phyloP scores from a whole-genome alignment of 2,888 invertebrate genomes.

The Eutolmus rufibarbis region DNA sequence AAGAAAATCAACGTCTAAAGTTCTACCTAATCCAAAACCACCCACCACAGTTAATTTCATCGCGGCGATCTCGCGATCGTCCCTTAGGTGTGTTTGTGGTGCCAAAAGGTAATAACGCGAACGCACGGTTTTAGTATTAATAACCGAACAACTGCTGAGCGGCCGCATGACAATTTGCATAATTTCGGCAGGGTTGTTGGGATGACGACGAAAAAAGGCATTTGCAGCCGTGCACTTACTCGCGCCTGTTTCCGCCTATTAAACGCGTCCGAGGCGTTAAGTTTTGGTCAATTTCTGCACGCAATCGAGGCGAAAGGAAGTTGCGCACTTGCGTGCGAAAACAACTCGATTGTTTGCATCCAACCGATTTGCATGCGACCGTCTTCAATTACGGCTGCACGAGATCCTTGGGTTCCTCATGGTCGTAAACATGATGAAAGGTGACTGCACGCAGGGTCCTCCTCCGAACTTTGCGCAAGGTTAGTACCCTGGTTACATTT shows the following conservation, averaged over 20 bases:
- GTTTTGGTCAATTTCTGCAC: conserved; percentile 10
- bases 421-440: not conserved
- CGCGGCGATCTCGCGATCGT: not conserved
- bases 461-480: not conserved
- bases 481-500: not conserved
- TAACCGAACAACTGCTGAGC: not conserved
- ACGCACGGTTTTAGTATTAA: not conserved
- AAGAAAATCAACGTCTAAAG: not conserved
- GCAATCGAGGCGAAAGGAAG: not conserved
- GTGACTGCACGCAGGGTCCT: not conserved
- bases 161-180: conserved; percentile 24
- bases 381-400: not conserved
- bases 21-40: not conserved
- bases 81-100: not conserved
- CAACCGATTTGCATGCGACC: conserved; percentile 1
- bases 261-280: conserved; percentile 10
- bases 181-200: not conserved
- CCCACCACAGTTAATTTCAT: not conserved
- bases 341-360: not conserved
- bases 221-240: not conserved
- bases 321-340: conserved; percentile 11
- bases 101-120: not conserved
- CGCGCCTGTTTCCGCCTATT: conserved; percentile 14
- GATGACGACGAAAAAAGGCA: not conserved
- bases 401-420: not conserved